Conservation (phyloP, 1,140 invertebrate genomes). For the Cydia amplana region DNA sequence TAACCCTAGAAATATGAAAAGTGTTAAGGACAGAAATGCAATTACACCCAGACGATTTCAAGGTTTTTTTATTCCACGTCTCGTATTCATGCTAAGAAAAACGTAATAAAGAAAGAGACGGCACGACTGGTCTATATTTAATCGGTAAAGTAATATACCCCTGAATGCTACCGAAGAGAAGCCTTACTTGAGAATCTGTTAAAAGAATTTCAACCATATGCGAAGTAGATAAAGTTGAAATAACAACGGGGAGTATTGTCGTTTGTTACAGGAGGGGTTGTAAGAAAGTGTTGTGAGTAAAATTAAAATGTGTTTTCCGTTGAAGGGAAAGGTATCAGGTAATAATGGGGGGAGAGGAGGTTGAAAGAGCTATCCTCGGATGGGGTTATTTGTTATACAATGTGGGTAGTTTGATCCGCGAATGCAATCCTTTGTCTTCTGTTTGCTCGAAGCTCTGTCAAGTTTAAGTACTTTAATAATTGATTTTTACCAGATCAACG, state of each 20-base stretch:
- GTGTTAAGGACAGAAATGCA: constrained; percentile 48
- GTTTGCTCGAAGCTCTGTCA: no score
- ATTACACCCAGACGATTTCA: constrained; percentile 37
- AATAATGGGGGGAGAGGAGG: constrained; percentile 40
- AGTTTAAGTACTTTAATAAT: no score
- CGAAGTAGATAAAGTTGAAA: background rate
- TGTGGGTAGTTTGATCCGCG: constrained; percentile 32
- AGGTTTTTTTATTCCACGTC: constrained; percentile 22
- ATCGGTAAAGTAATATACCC: constrained; percentile 46
- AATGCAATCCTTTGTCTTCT: constrained; percentile 42
- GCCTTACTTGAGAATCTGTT: background rate
- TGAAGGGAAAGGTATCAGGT: constrained; percentile 55
- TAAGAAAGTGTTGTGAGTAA: constrained; percentile 42
- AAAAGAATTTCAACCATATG: background rate
- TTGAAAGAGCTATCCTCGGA: background rate
- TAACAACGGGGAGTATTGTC: background rate
- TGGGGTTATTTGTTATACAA: background rate
- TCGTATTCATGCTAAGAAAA: constrained; percentile 29
- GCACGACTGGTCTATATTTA: constrained; percentile 43
- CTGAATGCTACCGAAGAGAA: background rate
- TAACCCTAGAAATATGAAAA: constrained; percentile 49
- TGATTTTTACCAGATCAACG: no score
- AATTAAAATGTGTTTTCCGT: constrained; percentile 58
- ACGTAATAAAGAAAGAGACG: constrained; percentile 42
- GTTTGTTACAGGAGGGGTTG: background rate